These are phyloP conservation scores for Cepaea hortensis DNA, from an alignment of 2,888 invertebrate genomes.

Conservation along the genomic window DNA sequence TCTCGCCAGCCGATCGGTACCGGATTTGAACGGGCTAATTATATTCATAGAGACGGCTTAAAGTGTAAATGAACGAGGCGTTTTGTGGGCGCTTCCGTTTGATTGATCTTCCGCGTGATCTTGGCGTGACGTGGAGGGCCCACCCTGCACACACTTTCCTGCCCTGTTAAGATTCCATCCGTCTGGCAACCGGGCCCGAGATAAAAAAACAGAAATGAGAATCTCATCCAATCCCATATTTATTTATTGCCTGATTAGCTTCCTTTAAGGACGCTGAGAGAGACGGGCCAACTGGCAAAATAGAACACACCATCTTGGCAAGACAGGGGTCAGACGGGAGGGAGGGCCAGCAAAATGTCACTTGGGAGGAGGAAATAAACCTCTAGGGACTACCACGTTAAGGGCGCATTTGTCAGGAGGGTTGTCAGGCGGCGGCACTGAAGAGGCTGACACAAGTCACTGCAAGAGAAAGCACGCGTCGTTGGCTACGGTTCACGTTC, in stretches of 20 bases:
- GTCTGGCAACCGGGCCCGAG: too few relatives aligned
- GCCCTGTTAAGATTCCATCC: conserved; percentile 9
- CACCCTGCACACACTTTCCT: not conserved
- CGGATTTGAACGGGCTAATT: conserved; percentile 5
- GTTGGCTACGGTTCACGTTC: not conserved
- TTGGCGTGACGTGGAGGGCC: not conserved
- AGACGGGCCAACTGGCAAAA: not conserved
- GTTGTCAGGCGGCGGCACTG: too few relatives aligned
- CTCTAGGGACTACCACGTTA: too few relatives aligned
- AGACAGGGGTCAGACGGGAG: not conserved
- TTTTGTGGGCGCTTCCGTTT: too few relatives aligned
- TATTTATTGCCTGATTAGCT: conserved; percentile 30
- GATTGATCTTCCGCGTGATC: not conserved
- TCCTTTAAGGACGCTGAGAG: not conserved
- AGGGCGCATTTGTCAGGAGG: too few relatives aligned
- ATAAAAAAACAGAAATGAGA: not conserved
- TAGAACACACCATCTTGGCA: not conserved
- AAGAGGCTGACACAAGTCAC: too few relatives aligned
- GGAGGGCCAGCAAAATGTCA: too few relatives aligned
- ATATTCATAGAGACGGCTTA: conserved; percentile 9
- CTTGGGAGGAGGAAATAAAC: too few relatives aligned
- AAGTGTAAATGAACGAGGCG: not conserved
- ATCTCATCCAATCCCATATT: conserved; percentile 22
- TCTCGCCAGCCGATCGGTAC: not conserved
- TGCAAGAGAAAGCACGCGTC: too few relatives aligned